Conservation (phyloP, 2,113 vertebrate species). For the Lanius ludovicianus region DNA sequence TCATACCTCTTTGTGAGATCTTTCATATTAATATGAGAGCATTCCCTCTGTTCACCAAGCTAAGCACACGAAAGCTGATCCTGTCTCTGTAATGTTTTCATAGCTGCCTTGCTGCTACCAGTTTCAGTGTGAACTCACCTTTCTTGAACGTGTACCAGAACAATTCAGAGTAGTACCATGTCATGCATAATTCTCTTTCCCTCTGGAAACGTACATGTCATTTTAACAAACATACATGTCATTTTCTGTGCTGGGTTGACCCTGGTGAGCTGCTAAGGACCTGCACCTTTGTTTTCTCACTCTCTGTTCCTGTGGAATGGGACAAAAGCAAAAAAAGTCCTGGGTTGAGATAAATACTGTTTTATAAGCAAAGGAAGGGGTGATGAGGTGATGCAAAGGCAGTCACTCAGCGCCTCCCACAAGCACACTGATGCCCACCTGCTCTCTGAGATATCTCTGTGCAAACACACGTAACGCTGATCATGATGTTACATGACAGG, state of each 20-base stretch:
- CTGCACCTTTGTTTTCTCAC: background rate
- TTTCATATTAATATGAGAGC: background rate
- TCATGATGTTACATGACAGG: background rate
- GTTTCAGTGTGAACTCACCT: accelerated
- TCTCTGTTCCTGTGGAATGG: background rate
- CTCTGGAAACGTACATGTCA: background rate
- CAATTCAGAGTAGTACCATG: background rate
- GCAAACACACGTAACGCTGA: background rate
- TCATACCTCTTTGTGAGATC: background rate
- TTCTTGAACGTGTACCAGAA: background rate
- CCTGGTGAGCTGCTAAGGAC: background rate
- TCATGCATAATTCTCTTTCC: background rate
- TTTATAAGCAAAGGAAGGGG: background rate
- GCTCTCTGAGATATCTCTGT: background rate
- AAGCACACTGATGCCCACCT: background rate
- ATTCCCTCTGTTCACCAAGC: background rate
- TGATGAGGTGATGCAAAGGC: background rate
- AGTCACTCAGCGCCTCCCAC: background rate
- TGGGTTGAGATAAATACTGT: background rate
- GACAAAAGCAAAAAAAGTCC: background rate
- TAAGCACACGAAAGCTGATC: background rate
- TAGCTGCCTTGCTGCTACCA: background rate
- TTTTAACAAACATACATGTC: background rate
- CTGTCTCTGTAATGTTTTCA: background rate
- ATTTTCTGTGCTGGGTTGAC: background rate